Percentiles rank a stretch among this genome's conserved stretches.
Evolutionary conservation across 1,140 invertebrate species (phyloP).

Genomic region (Drosophila lowei): DNA sequence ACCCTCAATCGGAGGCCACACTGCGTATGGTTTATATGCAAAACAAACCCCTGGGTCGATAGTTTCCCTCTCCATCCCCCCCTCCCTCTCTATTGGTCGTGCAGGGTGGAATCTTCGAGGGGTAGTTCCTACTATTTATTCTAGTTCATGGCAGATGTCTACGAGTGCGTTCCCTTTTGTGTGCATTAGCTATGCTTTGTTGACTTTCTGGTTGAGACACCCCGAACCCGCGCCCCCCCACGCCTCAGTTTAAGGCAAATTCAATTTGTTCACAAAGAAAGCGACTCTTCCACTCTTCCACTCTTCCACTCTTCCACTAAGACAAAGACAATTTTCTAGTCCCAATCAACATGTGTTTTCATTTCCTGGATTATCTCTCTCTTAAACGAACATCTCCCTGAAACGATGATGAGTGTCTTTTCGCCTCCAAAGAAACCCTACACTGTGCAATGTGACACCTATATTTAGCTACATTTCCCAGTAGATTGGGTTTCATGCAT

Average conservation of each 20-base stretch:
- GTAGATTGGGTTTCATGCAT: too few relatives aligned
- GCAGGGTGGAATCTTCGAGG: not conserved
- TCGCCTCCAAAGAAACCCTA: too few relatives aligned
- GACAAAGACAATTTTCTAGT: conserved; percentile 19
- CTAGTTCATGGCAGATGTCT: conserved; percentile 1
- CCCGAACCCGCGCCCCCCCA: too few relatives aligned
- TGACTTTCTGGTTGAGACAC: conserved; percentile 18
- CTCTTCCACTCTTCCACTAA: too few relatives aligned
- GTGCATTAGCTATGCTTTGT: conserved; percentile 39
- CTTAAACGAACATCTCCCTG: too few relatives aligned
- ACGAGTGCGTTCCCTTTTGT: conserved; percentile 32
- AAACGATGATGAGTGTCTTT: too few relatives aligned
- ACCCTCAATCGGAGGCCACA: conserved; percentile 10
- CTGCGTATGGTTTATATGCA: conserved; percentile 61
- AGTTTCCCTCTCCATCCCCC: conserved; percentile 26
- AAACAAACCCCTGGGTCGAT: conserved; percentile 65
- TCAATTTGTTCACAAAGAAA: conserved; percentile 47
- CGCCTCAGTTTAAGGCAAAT: conserved; percentile 19
- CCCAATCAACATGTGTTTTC: too few relatives aligned
- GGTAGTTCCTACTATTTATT: conserved; percentile 30
- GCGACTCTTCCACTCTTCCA: too few relatives aligned
- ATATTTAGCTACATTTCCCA: too few relatives aligned
- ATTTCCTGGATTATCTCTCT: too few relatives aligned
- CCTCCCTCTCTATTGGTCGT: too few relatives aligned
- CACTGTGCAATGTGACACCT: too few relatives aligned